Evolutionary conservation across 2,113 vertebrate genomes (phyloP).

Genomic region (Crotalus tigris): DNA sequence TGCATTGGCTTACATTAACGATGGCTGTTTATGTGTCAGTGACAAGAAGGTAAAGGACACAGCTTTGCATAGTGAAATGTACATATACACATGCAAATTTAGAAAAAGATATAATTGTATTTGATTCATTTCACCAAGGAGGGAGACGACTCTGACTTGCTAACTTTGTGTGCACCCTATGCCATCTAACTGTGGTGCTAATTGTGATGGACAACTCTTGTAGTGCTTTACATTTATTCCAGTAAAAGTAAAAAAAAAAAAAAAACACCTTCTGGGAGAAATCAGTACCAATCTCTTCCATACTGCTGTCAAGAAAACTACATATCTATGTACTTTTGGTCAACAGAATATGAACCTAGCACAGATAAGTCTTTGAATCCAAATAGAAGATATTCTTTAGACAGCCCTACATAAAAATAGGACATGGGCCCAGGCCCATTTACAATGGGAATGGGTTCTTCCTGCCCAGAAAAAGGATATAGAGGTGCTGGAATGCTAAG

Average conservation of each 20-base stretch:
- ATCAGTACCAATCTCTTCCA: background rate
- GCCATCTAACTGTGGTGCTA: background rate
- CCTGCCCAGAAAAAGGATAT: background rate
- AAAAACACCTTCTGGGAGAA: background rate
- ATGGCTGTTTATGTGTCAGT: background rate
- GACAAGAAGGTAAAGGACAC: background rate
- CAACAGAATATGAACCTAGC: background rate
- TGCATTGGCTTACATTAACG: background rate
- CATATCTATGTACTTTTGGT: background rate
- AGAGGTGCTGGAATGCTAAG: background rate
- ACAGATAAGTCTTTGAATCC: background rate
- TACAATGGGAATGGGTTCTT: background rate
- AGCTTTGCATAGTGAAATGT: background rate
- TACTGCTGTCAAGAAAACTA: background rate
- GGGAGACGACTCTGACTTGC: background rate
- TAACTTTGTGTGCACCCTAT: background rate
- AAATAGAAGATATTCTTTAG: background rate
- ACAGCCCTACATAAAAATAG: background rate
- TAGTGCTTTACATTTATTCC: background rate
- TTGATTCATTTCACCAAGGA: background rate
- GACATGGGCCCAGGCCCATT: background rate
- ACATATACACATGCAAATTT: background rate
- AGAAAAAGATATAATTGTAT: background rate
- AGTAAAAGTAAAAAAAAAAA: background rate
- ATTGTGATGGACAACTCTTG: background rate